These are phyloP conservation scores for Enteromius mattozi DNA, from an alignment of 2,797 vertebrate genomes.

Conservation along the genomic window DNA sequence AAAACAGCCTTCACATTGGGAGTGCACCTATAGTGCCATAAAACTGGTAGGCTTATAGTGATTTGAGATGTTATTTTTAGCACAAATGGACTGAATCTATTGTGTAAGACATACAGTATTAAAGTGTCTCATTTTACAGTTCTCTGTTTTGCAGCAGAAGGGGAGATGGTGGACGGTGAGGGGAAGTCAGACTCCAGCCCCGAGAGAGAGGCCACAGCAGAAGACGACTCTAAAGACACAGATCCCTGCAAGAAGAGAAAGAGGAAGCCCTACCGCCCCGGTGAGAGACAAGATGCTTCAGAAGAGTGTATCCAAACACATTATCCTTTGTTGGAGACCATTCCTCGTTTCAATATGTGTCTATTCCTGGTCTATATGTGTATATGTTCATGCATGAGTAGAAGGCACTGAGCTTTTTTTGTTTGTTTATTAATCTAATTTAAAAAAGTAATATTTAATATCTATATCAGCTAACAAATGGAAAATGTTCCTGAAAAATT, in stretches of 20 bases:
- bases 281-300: conserved; percentile 79
- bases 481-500: neutral
- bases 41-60: neutral
- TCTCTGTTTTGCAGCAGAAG: conserved; percentile 80
- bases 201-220: conserved; percentile 89
- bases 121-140: neutral
- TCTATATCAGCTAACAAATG: neutral
- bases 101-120: neutral
- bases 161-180: conserved; percentile 94
- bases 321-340: neutral
- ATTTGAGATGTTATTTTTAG: neutral
- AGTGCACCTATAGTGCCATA: neutral
- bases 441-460: neutral
- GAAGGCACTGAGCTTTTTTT: neutral
- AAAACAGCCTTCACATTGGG: neutral
- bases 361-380: neutral
- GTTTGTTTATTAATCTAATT: neutral
- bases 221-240: conserved; percentile 90
- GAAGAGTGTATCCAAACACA: conserved; percentile 72
- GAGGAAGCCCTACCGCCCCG: conserved; percentile 97
- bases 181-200: conserved; percentile 97
- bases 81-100: neutral
- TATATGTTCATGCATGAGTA: neutral
- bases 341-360: neutral
- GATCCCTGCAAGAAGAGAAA: conserved; percentile 96